These are phyloP conservation scores for Pygocentrus nattereri DNA, from an alignment of 2,797 vertebrate species.

Conservation along the genomic window DNA sequence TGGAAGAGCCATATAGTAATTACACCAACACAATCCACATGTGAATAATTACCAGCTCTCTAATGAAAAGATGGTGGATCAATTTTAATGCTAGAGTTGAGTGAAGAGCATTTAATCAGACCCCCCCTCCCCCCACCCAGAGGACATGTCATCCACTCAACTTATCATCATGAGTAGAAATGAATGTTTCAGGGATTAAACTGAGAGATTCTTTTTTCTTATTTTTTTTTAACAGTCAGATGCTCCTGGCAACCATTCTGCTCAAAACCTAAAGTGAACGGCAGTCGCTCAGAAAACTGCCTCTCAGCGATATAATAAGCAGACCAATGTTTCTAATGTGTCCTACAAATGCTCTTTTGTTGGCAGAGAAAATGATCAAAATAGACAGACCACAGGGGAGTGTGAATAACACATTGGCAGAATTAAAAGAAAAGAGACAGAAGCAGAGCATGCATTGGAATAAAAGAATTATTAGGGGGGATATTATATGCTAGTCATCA, in stretches of 20 bases:
- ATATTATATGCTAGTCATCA: not conserved
- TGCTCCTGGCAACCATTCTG: constrained; percentile 6
- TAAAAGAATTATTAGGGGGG: not conserved
- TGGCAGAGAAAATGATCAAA: constrained; percentile 17
- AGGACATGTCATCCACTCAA: constrained; percentile 5
- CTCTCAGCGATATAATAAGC: constrained; percentile 17
- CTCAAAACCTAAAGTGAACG: not conserved
- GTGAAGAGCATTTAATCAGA: constrained; percentile 12
- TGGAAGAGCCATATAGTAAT: constrained; percentile 24
- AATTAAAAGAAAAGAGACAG: not conserved
- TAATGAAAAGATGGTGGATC: constrained; percentile 23
- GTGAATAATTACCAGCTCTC: constrained; percentile 47
- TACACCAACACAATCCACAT: constrained; percentile 11
- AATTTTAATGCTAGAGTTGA: constrained; percentile 37
- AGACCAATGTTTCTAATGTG: constrained; percentile 16
- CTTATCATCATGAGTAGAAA: constrained; percentile 11
- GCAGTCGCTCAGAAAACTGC: constrained; percentile 4
- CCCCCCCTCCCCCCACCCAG: constrained; percentile 3
- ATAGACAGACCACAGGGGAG: not conserved
- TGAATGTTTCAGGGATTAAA: constrained; percentile 5
- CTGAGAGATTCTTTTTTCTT: not conserved
- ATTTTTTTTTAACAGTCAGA: not conserved
- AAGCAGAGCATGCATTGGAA: not conserved
- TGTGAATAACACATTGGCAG: not conserved
- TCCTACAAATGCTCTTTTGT: not conserved